Evolutionary conservation across 2,888 invertebrate species (phyloP).

Genomic region (Drosophila anomalipes): DNA sequence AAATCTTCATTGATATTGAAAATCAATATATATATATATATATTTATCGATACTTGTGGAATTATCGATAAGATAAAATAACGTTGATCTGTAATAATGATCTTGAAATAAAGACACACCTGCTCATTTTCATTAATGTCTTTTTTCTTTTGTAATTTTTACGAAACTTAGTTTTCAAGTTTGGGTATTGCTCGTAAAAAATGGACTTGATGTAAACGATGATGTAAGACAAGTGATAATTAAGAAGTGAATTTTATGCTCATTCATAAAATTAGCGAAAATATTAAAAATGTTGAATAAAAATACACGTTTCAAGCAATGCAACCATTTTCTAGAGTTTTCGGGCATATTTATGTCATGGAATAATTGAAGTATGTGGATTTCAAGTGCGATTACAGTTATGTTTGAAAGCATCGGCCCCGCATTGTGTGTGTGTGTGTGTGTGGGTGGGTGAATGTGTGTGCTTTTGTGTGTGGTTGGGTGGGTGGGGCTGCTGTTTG

Average conservation of each 20-base stretch:
- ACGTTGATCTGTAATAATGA: too few relatives aligned
- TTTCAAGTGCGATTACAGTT: conserved; percentile 24
- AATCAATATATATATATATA: not conserved
- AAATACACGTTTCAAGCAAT: not conserved
- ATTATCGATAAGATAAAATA: too few relatives aligned
- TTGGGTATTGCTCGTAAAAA: not conserved
- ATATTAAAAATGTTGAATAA: not conserved
- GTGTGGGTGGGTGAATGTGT: not conserved
- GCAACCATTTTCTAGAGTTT: not conserved
- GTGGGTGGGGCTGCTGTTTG: conserved; percentile 37
- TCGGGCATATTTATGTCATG: not conserved
- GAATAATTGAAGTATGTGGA: not conserved
- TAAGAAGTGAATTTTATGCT: not conserved
- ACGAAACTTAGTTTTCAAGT: not conserved
- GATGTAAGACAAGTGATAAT: not conserved
- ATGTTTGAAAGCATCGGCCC: conserved; percentile 4
- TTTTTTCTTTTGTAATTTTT: not conserved
- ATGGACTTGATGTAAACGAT: not conserved
- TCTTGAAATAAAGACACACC: not conserved
- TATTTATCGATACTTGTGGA: not conserved
- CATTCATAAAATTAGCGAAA: not conserved
- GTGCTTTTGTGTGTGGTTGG: conserved; percentile 1
- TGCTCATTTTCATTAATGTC: not conserved
- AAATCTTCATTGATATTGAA: too few relatives aligned
- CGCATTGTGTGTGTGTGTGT: conserved; percentile 19